phyloP scores from a whole-genome alignment of 2,888 invertebrate species.

The Hyposoter dolosus region DNA sequence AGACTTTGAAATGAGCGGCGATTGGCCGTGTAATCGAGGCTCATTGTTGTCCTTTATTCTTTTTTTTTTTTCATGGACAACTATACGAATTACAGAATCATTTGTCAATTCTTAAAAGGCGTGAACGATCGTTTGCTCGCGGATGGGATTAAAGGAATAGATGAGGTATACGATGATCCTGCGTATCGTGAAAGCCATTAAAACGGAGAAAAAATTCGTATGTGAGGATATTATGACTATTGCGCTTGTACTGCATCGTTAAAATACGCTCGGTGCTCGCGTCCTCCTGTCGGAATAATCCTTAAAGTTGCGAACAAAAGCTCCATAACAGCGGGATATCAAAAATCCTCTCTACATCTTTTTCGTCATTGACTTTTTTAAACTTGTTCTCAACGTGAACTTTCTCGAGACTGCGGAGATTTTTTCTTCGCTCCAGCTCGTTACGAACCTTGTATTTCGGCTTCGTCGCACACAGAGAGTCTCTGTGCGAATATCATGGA shows the following conservation, averaged over 20 bases:
- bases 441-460: constrained; percentile 44
- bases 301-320: constrained; percentile 66
- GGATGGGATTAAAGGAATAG: constrained; percentile 39
- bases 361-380: constrained; percentile 44
- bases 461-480: constrained; percentile 32
- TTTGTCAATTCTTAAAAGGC: constrained; percentile 67
- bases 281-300: constrained; percentile 60
- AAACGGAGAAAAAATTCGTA: constrained; percentile 36
- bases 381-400: constrained; percentile 50
- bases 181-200: constrained; percentile 57
- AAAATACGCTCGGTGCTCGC: constrained; percentile 53
- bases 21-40: constrained; percentile 47
- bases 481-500: constrained; percentile 45
- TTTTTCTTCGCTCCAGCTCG: constrained; percentile 28
- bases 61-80: constrained; percentile 57
- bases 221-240: constrained; percentile 45
- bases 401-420: constrained; percentile 22
- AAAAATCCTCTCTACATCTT: constrained; percentile 54
- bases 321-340: constrained; percentile 62
- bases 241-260: constrained; percentile 19
- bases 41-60: constrained; percentile 56
- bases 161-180: constrained; percentile 55
- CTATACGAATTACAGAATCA: constrained; percentile 68
- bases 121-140: constrained; percentile 46
- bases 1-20: constrained; percentile 39